Evolutionary conservation across 1,140 invertebrate species (phyloP), one percentile per base, ranked within the genome.

Genomic region (Drosophila sproati): DNA sequence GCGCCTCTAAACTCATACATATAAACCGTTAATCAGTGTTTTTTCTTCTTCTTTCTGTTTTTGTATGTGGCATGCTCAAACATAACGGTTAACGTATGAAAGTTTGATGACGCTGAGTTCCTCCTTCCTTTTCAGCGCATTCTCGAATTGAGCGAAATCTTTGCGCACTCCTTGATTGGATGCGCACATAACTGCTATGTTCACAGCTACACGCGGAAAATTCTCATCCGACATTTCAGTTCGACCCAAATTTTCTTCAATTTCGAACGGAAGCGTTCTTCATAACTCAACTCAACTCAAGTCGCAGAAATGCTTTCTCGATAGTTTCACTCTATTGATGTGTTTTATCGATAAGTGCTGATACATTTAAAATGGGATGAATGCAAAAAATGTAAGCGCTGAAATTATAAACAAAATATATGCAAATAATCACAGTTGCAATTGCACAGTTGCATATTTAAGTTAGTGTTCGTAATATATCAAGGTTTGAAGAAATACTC

Each of bases 31-130:
- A 20, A 20, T 1, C 20, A 20, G 20, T 20, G 20, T 20, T 20
- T 20, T 20, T 20, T 20, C 12, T 20, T 20, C 12, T 20, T 20
- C 20, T 20, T 20, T 20, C 55, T 20, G 43, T 50, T 7, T 29
- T 29, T 20, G n/a, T 43, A 43, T 10, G 6, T 1, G 3, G n/a
- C 35, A 64, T 34, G n/a, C 20, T 20, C 0, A 32, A 52, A 52
- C 4, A 51, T 51, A 56, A 52, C 45, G 45, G 45, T 29, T 31
- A 35, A 72, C 37, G 5, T 66, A 72, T 62, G 28, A 8, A 20
- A 6, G 1, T 28, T 10, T 43, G 3, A 31, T n/a, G 28, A 32
- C 8, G 28, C 32, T 29, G 8, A 67, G 45, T 2, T 31, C 2
- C 3, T 52, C 54, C 5, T 37, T 31, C 5, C 34, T 5, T 3